Evolutionary conservation across 2,888 invertebrate species (phyloP), one percentile per base, ranked within the genome.

Genomic region (Leptinotarsa peninsularis): DNA sequence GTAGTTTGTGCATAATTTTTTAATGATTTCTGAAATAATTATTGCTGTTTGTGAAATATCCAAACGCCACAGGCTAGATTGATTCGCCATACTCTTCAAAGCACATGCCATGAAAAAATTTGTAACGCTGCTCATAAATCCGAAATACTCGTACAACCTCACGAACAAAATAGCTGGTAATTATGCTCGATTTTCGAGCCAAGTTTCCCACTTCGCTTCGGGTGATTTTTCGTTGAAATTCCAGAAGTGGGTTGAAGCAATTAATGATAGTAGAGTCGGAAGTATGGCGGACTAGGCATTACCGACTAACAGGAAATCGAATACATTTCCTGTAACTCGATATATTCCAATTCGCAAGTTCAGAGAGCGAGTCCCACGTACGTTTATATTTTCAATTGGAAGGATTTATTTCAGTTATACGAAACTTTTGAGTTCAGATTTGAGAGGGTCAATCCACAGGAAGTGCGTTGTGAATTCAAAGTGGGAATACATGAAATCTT

Each of bases 311-410:
- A 70, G 80, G 80, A 80, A 81, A 80, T 80, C 79, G 78, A 80
- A 80, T 77, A 74, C 78, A 77, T 76, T 81, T 81, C 81, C 81
- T 74, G 77, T 70, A 74, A 74, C 69, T 74, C 76, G 80, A 78
- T 77, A 77, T 75, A 75, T 75, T 67, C n/a, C 33, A 17, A 63
- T 63, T 18, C 63, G 63, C 43, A 63, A 27, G 43, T 63, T 63
- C 0, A 33, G 5, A 33, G 63, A 63, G 63, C 33, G 33, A 63
- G 33, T 17, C 13, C 7, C 27, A 27, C 63, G 63, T 33, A 33
- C 63, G 23, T 23, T 58, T 58, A 58, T 58, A 63, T 33, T 27
- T 43, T 14, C 63, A 43, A 43, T 63, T 18, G 23, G 58, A 23
- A 15, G 13, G 58, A 58, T 58, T 58, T 27, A 58, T 58, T 23